Evolutionary conservation across 2,888 invertebrate species (phyloP), one percentile per base, ranked within the genome.

Genomic region (Tipula helvola): DNA sequence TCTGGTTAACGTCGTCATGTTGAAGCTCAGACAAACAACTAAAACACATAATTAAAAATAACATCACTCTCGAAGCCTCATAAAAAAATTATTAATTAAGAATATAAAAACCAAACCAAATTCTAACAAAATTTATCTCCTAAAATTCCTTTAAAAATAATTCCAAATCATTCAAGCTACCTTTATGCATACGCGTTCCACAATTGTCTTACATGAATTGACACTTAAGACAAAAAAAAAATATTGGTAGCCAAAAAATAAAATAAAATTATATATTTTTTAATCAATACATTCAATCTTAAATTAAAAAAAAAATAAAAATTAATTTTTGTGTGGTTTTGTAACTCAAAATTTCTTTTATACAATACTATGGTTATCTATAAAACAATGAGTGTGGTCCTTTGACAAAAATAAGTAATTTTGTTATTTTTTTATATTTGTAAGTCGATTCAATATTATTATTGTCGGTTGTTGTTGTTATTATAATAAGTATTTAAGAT

Each of bases 251-350:
- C 71, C 71, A 71, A 71, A 71, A 71, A 71, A 71, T 57, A 57
- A 18, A 28, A 28, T 28, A 28, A 57, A 57, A 16, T 52, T 16
- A 57, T 16, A 57, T 39, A 7, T 18, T 57, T 71, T 16, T 71
- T 71, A 71, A 71, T 71, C 71, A 71, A 71, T 71, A 28, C 71
- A n/a, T 71, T 71, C 71, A 71, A 71, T 71, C 71, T 71, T 71
- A 71, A 71, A 71, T 71, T 71, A 28, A 28, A 28, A 28, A 28
- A 28, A 28, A 28, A 28, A 28, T 1, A 71, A 71, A 71, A 52
- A 71, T 71, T 71, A 71, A 71, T 71, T 71, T 71, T 71, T 71
- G 71, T 71, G 71, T 71, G 71, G 71, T 71, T 71, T 71, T 71
- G 71, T 71, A 71, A 71, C 71, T 71, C 71, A 71, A 71, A 71